Evolutionary conservation across 2,888 invertebrate species (phyloP).

Genomic region (Parnassius mnemosyne): DNA sequence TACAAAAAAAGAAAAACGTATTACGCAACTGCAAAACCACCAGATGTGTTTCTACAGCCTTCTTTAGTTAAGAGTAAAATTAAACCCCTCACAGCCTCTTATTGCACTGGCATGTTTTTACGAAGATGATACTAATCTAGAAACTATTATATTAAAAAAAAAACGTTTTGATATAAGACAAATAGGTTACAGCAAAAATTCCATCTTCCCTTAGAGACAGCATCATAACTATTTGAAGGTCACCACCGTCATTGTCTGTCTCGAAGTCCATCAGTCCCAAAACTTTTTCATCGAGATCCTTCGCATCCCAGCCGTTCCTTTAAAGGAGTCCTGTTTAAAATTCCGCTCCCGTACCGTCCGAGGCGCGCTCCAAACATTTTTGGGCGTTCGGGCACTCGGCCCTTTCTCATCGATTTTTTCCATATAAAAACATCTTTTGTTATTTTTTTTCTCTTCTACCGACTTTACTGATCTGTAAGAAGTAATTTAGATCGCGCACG

Average conservation of each 20-base stretch:
- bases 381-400: slow-evolving; percentile 59
- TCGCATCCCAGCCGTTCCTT: slow-evolving; percentile 57
- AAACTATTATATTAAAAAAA: no score
- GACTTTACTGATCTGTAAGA: slow-evolving; percentile 31
- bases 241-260: slow-evolving; percentile 33
- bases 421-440: slow-evolving; percentile 41
- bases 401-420: slow-evolving; percentile 63
- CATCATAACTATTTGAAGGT: slow-evolving; percentile 35
- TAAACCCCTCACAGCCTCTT: no score
- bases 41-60: no score
- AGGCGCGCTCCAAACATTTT: slow-evolving; percentile 69
- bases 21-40: no score
- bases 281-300: slow-evolving; percentile 48
- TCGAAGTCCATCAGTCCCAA: slow-evolving; percentile 38
- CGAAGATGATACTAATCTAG: no score
- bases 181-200: background rate
- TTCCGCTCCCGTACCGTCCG: slow-evolving; percentile 63
- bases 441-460: slow-evolving; percentile 38
- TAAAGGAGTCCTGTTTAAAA: slow-evolving; percentile 69
- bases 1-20: no score
- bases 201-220: background rate
- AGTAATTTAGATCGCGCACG: slow-evolving; percentile 12
- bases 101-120: no score
- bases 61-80: no score
- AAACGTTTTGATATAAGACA: no score